These are phyloP conservation scores for human DNA, from an alignment of 2,113 vertebrate species.

Conservation along the genomic window DNA sequence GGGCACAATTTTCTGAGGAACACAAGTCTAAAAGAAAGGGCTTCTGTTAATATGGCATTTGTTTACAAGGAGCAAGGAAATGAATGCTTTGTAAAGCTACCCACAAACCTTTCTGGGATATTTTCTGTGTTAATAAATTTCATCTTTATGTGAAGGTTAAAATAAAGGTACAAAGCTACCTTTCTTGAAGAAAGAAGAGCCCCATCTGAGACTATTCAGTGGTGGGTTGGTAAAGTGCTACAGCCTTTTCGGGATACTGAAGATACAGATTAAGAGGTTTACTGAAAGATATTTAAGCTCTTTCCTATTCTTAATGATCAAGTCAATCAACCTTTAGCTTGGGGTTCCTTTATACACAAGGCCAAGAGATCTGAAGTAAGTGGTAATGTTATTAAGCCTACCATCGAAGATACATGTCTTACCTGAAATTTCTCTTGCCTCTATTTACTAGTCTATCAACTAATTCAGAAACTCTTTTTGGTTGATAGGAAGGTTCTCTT, in stretches of 20 bases:
- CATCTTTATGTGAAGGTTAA: background rate
- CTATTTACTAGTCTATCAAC: background rate
- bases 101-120: background rate
- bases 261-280: background rate
- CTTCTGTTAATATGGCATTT: background rate
- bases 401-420: conserved; percentile 13
- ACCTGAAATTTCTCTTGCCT: conserved; percentile 7
- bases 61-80: background rate
- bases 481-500: background rate
- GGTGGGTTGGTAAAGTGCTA: background rate
- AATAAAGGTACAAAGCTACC: background rate
- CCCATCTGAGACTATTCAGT: background rate
- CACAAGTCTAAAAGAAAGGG: background rate
- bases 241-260: background rate
- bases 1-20: conserved; percentile 21
- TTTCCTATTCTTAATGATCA: background rate
- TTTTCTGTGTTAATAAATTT: background rate
- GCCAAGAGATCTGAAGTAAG: background rate
- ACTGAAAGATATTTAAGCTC: background rate
- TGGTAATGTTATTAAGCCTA: background rate
- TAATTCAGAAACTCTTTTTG: background rate
- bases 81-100: background rate
- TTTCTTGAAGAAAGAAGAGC: background rate
- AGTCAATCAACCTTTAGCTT: conserved; percentile 17
- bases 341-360: background rate